phyloP scores from a whole-genome alignment of 1,140 invertebrate genomes.

The Dolichoris vasculosae region DNA sequence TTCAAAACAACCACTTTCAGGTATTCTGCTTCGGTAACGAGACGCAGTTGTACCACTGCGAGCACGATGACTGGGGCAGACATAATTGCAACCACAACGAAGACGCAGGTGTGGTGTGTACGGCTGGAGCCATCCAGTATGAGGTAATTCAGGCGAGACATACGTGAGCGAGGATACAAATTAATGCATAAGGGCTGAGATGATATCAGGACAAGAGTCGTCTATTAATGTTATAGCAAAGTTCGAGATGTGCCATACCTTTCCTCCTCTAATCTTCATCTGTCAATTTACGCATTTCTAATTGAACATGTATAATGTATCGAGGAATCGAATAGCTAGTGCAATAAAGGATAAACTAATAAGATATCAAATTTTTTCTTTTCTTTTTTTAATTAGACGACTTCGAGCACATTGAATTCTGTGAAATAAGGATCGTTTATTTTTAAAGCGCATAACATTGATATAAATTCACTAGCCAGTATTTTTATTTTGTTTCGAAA shows the following conservation, averaged over 20 bases:
- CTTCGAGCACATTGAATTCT: no score
- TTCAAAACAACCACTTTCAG: constrained; percentile 63
- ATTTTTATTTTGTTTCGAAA: no score
- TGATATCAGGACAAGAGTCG: neutral
- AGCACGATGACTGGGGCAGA: constrained; percentile 80
- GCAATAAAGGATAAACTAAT: constrained; percentile 23
- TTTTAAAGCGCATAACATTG: no score
- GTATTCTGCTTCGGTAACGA: constrained; percentile 84
- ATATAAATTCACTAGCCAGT: no score
- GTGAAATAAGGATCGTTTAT: no score
- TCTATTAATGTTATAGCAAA: neutral
- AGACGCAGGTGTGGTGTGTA: constrained; percentile 82
- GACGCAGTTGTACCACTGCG: constrained; percentile 78
- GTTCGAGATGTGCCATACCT: neutral
- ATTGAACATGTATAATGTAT: constrained; percentile 12
- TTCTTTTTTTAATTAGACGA: neutral
- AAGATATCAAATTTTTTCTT: neutral
- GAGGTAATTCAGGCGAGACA: constrained; percentile 64
- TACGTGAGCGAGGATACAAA: constrained; percentile 25
- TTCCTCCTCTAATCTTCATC: neutral
- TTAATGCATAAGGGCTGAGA: neutral
- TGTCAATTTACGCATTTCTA: neutral
- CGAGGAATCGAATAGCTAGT: neutral
- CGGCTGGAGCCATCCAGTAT: constrained; percentile 55
- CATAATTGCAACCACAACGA: constrained; percentile 85